phyloP scores from a whole-genome alignment of 2,888 invertebrate genomes.

The Thera obeliscata region DNA sequence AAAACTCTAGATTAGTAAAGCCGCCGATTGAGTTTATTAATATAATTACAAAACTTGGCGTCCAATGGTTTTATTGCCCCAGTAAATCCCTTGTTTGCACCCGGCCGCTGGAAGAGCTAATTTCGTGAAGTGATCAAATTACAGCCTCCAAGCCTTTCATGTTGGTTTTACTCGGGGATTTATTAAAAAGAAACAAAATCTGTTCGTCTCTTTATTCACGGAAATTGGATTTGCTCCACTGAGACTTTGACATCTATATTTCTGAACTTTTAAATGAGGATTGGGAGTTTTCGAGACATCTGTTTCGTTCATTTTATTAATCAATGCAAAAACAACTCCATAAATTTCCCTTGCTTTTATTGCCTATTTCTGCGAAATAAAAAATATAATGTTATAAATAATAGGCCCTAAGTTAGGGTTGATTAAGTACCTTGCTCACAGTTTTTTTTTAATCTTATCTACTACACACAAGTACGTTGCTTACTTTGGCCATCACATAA shows the following conservation, averaged over 20 bases:
- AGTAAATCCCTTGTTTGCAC: conserved; percentile 50
- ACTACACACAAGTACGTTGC: no score
- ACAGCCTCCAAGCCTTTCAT: conserved; percentile 53
- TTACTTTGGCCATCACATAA: no score
- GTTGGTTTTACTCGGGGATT: conserved; percentile 45
- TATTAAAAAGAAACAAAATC: conserved; percentile 35
- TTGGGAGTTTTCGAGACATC: conserved; percentile 5
- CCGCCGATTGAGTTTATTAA: background rate
- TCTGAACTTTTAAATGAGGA: conserved; percentile 11
- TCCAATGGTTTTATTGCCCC: conserved; percentile 41
- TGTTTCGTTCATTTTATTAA: conserved; percentile 5
- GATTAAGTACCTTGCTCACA: no score
- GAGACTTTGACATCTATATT: conserved; percentile 22
- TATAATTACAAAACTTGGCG: background rate
- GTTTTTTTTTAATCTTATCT: no score
- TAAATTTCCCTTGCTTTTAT: background rate
- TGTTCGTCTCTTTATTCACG: conserved; percentile 27
- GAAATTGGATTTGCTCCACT: conserved; percentile 30
- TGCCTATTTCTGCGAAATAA: no score
- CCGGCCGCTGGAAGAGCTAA: conserved; percentile 58
- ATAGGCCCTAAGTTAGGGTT: no score
- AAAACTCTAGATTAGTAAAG: no score
- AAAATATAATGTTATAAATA: no score
- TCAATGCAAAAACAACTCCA: background rate
- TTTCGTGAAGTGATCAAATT: conserved; percentile 62